These are phyloP conservation scores for Mesoclemmys tuberculata DNA, from an alignment of 2,113 vertebrate species.

Conservation along the genomic window DNA sequence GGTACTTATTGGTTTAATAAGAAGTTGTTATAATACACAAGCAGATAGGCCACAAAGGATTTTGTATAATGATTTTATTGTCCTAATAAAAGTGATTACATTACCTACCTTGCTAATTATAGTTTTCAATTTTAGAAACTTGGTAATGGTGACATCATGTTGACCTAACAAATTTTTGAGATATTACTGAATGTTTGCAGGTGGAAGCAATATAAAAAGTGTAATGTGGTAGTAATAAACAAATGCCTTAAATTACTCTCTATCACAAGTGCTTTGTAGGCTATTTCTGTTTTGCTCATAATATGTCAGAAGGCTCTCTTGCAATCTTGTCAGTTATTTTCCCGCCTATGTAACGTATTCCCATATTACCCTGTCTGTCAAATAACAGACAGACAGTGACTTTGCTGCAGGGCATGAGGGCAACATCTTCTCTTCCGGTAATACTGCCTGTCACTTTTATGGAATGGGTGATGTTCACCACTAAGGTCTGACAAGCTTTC, in stretches of 20 bases:
- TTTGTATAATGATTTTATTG: neutral
- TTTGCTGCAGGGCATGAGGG: conserved; percentile 58
- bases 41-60: neutral
- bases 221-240: conserved; percentile 21
- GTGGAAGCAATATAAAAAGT: conserved; percentile 16
- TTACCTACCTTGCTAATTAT: neutral
- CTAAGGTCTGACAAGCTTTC: conserved; percentile 68
- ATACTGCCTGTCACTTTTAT: conserved; percentile 64
- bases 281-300: conserved; percentile 18
- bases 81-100: neutral
- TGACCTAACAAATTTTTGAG: neutral
- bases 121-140: neutral
- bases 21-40: neutral
- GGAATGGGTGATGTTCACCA: conserved; percentile 58
- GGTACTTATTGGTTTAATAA: neutral
- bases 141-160: neutral
- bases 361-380: conserved; percentile 72
- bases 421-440: conserved; percentile 63
- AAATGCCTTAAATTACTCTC: conserved; percentile 12
- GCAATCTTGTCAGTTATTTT: conserved; percentile 35
- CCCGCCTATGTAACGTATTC: conserved; percentile 26
- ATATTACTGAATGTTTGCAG: conserved; percentile 16
- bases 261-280: neutral
- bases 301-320: neutral
- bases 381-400: conserved; percentile 58